Base-by-base conservation (phyloP, 2,888 invertebrate genomes). In the Synergus itoensis region DNA sequence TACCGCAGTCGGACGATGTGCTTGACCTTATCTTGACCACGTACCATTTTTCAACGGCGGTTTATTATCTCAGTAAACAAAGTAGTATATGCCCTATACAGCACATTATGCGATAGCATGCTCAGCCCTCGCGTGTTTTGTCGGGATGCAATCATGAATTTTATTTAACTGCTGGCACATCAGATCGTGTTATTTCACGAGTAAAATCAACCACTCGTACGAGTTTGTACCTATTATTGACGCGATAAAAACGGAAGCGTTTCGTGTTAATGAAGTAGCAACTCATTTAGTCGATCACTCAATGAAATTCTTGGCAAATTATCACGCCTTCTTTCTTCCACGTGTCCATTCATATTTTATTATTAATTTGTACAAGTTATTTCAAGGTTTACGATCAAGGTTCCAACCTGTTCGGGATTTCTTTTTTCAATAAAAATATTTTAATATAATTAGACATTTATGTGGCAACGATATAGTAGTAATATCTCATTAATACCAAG, bases 51-150 rank as follows among this genome's bases (percentile, higher is more conserved):
- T 88, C 87, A 86, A 82, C 77, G 79, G 77, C 84, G 83, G 82
- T 88, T 87, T 86, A 85, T 88, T 88, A 88, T 88, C 86, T 84
- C 79, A 76, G 87, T 87, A 88, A 87, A 83, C 86, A 80, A 80
- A 86, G 84, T 81, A 83, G 80, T 84, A 85, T 84, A 82, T 80
- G 83, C 81, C 77, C 77, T 67, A 77, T 60, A 76, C 48, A 69
- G 80, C 79, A 80, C 84, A 84, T 88, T 85, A 85, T 86, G 85
- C 84, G 83, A 85, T 84, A 80, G 84, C 84, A 85, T 82, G 84
- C 83, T 76, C 82, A 69, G 78, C 69, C 81, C 84, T 85, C 84
- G 80, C 87, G 86, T 84, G 88, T 82, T 85, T 83, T 75, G 53
- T 65, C 79, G 80, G 79, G 79, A 81, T 81, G 77, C 75, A 87